Base-by-base conservation (phyloP, 35 echinoderm and acorn worm species). In the Lytechinus pictus region DNA sequence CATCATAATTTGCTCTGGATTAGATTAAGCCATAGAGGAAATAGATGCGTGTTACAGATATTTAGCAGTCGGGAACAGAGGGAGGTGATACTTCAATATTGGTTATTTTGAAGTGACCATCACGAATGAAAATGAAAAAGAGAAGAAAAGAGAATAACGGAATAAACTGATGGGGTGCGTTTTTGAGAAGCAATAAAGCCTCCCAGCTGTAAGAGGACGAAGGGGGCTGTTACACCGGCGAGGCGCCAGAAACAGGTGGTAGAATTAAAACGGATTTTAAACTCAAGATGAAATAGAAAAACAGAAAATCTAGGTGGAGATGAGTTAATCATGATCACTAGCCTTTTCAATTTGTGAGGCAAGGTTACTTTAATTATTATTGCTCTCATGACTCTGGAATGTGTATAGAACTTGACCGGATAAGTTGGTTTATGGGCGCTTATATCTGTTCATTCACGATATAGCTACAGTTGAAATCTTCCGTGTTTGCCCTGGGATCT, bases 11-110 rank as follows among this genome's bases (percentile, higher is more conserved):
- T 79, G 66, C 19, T 79, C 66, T 54, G 88, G 88, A 90, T 90
- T 90, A 90, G 88, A 90, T 90, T 90, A 90, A 90, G 52, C 52
- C 52, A 12, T 90, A 54, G 88, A 90, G 88, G 88, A 90, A 90
- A 90, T 90, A 54, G 52, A 90, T 90, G 88, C 88, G 88, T 90
- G 88, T 90, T 90, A 90, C 88, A 90, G 52, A 52, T 90, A 90
- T 79, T 79, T 24, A 16, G 66, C 66, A 14, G 66, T 6, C 3
- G n/a, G 66, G 66, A 79, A 79, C 66, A 79, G 66, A 24, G 66
- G 66, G 66, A 79, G 66, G 66, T 79, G 66, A 79, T 79, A 79
- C 66, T 79, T 79, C 66, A 79, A 79, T 79, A 24, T 79, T 8
- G 66, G 66, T 79, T 79, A 79, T 16, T n/a, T 79, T 79, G 19